Evolutionary conservation across 2,797 vertebrate species (phyloP), one percentile per base, ranked within the genome.

Genomic region (Hemibagrus guttatus): DNA sequence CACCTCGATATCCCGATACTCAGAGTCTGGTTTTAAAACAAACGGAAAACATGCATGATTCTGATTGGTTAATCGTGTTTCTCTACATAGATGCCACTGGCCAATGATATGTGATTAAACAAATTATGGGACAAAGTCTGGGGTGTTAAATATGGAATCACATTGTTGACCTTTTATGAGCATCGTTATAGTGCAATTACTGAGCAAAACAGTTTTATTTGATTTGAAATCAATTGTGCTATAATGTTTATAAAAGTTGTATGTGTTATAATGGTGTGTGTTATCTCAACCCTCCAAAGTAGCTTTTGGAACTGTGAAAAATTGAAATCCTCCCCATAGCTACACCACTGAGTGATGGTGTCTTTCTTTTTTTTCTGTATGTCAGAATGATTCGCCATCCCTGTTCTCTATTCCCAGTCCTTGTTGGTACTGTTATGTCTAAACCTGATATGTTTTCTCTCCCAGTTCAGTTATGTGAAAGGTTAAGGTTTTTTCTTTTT

Each of bases 391-490:
- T 52, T 52, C 21, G 4, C 31, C 59, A 58, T 79, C 28, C 11
- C 19, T 39, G 13, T 58, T 7, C 39, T 49, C 59, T 81, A 64
- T 64, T 28, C 26, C 42, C 61, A 66, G 61, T 21, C 63, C 42
- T 26, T 28, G 42, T 52, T 49, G 59, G 39, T 64, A 52, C 16
- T 68, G 63, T 68, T 82, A 21, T 66, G 81, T 82, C 63, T 35
- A 82, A 82, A 52, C 80, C 61, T 66, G 80, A 52, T 49, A 81
- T 49, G 61, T 66, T 82, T 82, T 82, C 61, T 52, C 26, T 82
- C 13, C 59, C 8, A 1, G 39, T 28, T 3, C 78, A 64, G 16
- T 19, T 16, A 5, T 68, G 63, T 68, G n/a, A 68, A 82, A 82
- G 63, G 46, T 31, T n/a, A 52, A 6, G 6, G 12, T 52, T 82